Conservation (phyloP, 2,888 invertebrate genomes). For the Portevinia maculata region DNA sequence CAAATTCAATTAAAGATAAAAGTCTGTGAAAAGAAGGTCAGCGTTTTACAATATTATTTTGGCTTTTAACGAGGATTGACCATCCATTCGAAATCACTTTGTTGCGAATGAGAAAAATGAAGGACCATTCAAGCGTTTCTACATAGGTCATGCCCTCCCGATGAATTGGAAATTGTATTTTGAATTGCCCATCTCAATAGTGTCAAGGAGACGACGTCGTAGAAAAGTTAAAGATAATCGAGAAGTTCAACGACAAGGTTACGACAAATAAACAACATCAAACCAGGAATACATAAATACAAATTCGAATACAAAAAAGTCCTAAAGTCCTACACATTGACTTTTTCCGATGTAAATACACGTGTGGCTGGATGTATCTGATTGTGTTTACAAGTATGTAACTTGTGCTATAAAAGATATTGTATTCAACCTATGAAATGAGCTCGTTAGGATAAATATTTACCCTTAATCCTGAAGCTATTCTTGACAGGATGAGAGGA, state of each 20-base stretch:
- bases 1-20: slow-evolving; percentile 63
- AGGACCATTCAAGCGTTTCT: background rate
- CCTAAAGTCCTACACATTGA: background rate
- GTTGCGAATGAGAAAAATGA: background rate
- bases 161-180: slow-evolving; percentile 25
- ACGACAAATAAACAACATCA: slow-evolving; percentile 16
- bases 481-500: background rate
- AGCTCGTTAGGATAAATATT: slow-evolving; percentile 22
- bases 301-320: too few relatives aligned
- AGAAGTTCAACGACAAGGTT: slow-evolving; percentile 6
- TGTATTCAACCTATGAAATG: slow-evolving; percentile 28
- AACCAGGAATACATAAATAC: background rate
- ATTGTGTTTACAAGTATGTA: slow-evolving; percentile 15
- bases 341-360: slow-evolving; percentile 19
- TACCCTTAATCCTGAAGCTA: background rate
- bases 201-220: slow-evolving; percentile 6
- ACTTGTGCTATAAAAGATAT: slow-evolving; percentile 37
- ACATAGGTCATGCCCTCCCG: background rate
- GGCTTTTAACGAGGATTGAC: slow-evolving; percentile 1
- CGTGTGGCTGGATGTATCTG: background rate
- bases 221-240: slow-evolving; percentile 21
- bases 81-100: background rate
- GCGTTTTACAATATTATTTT: slow-evolving; percentile 28
- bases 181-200: background rate
- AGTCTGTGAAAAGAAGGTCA: slow-evolving; percentile 23